Evolutionary conservation across 1,140 invertebrate genomes (phyloP), one percentile per base, ranked within the genome.

Genomic region (Drosophila chauvacae): DNA sequence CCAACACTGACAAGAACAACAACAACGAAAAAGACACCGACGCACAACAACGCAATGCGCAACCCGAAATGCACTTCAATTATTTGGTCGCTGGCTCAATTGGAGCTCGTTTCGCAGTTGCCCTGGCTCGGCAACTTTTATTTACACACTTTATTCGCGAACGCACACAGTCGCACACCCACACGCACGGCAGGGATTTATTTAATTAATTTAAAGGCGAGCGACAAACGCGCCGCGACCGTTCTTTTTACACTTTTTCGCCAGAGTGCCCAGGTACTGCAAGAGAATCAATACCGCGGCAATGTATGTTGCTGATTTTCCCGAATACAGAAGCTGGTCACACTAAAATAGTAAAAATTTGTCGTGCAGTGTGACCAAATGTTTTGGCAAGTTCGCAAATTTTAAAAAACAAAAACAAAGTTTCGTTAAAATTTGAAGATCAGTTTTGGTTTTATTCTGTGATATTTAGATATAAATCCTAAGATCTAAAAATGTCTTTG

Each of bases 21-120:
- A 50, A 68, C 16, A 35, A 68, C 14, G 39, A 44, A 33, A 14
- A 26, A n/a, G 16, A 13, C 5, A 33, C 6, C 48, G 14, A 56
- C 64, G 48, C 64, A 55, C 65, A 35, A 68, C 60, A 70, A 72
- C 69, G 69, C 69, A 72, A 48, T 72, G 59, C 51, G 71, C 18
- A 70, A 37, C 55, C 60, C 60, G 44, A 14, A 69, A 59, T 72
- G 66, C 69, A 71, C 63, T 50, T 50, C 26, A 72, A 72, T 50
- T 69, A 69, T 45, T 53, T 23, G 23, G 11, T 33, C n/a, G n/a
- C n/a, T 30, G 13, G 68, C 42, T 70, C 13, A 48, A 70, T 48
- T 71, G 42, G 44, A 28, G 53, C 66, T 69, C 7, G 14, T 45
- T 65, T 39, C 35, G 35, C 20, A 70, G 57, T 44, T 26, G 20